These are phyloP conservation scores for Priocnemis perturbator DNA, from an alignment of 2,888 invertebrate genomes.

Conservation along the genomic window DNA sequence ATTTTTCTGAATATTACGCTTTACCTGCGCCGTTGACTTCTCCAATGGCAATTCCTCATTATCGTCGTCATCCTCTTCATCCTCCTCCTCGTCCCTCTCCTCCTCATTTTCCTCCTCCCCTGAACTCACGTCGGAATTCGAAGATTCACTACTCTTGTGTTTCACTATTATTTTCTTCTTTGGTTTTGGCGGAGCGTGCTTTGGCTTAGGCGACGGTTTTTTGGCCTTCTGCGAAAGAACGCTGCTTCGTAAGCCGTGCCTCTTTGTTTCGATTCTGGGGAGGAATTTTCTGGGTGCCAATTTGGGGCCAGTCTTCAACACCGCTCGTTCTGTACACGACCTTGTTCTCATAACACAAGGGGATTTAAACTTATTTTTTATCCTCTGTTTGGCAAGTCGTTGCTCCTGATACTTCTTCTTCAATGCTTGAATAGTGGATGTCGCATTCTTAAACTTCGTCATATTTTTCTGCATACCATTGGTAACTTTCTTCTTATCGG, in stretches of 20 bases:
- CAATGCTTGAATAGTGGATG: constrained; percentile 77
- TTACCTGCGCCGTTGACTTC: constrained; percentile 45
- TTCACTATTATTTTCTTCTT: constrained; percentile 55
- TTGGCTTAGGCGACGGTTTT: constrained; percentile 47
- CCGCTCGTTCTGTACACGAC: constrained; percentile 69
- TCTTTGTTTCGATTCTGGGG: constrained; percentile 55
- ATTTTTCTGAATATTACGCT: constrained; percentile 48
- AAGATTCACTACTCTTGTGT: constrained; percentile 47
- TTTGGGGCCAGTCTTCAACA: constrained; percentile 71
- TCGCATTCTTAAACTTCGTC: constrained; percentile 65
- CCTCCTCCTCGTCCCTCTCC: constrained; percentile 34
- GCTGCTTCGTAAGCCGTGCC: constrained; percentile 66
- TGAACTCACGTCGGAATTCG: constrained; percentile 45
- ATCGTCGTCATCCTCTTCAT: constrained; percentile 30
- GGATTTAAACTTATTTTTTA: constrained; percentile 68
- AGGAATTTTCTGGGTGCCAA: constrained; percentile 59
- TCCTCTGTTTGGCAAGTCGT: constrained; percentile 77
- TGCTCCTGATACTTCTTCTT: constrained; percentile 80
- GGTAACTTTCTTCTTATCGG: constrained; percentile 62
- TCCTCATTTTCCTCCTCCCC: constrained; percentile 45
- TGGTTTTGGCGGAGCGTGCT: constrained; percentile 53
- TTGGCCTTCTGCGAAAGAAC: constrained; percentile 36
- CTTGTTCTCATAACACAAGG: constrained; percentile 76
- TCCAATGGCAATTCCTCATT: constrained; percentile 38
- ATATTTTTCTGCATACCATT: constrained; percentile 57